These are phyloP conservation scores for Porites cylindrica DNA, from an alignment of 92 coral and sea anemone species.

Conservation along the genomic window DNA sequence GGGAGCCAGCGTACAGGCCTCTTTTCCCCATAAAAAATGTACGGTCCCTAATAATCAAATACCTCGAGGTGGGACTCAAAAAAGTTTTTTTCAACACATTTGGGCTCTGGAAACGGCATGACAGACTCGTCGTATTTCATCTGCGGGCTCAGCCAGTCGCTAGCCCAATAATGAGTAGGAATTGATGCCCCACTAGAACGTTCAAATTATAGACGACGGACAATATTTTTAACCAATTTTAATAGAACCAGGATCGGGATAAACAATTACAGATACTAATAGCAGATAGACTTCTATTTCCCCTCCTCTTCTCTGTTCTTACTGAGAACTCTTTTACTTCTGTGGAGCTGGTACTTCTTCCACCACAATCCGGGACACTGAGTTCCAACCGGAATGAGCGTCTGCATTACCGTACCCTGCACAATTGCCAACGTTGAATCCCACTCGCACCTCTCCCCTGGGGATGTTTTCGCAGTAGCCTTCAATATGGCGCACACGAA, in stretches of 20 bases:
- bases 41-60: too few relatives aligned
- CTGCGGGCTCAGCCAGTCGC: too few relatives aligned
- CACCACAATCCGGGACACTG: slow-evolving; percentile 51
- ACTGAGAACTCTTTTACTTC: not conserved
- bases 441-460: slow-evolving; percentile 43
- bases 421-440: slow-evolving; percentile 58
- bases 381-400: slow-evolving; percentile 30
- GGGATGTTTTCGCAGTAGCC: slow-evolving; percentile 23
- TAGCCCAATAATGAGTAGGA: too few relatives aligned
- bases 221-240: not conserved
- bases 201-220: too few relatives aligned
- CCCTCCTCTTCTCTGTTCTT: not conserved
- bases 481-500: slow-evolving; percentile 39
- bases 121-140: too few relatives aligned
- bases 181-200: not conserved
- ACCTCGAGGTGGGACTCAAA: too few relatives aligned
- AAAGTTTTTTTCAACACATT: too few relatives aligned
- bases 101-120: too few relatives aligned
- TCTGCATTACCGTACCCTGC: slow-evolving; percentile 39
- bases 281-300: not conserved
- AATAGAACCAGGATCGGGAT: not conserved
- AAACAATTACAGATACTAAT: not conserved
- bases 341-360: slow-evolving; percentile 59
- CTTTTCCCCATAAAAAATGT: too few relatives aligned
- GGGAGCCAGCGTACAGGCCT: too few relatives aligned